These are phyloP conservation scores for Remorina albescens DNA, from an alignment of 2,797 vertebrate genomes.

Conservation along the genomic window DNA sequence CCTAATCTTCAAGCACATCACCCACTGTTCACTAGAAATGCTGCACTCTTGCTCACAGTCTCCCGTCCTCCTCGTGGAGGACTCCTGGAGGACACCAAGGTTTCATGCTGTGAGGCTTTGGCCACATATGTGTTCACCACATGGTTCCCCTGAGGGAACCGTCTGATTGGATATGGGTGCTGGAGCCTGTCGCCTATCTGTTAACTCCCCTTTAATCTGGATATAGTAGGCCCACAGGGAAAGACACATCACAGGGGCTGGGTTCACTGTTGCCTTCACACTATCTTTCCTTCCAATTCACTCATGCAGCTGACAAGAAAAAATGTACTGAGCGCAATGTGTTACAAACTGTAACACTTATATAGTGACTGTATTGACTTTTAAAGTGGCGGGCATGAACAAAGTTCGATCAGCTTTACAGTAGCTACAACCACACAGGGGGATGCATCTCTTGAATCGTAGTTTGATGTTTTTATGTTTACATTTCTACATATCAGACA, in stretches of 20 bases:
- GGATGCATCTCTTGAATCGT: not conserved
- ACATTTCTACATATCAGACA: constrained; percentile 9
- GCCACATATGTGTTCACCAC: constrained; percentile 82
- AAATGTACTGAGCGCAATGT: constrained; percentile 54
- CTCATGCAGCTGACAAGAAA: constrained; percentile 70
- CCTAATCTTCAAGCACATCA: constrained; percentile 63
- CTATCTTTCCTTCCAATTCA: constrained; percentile 68
- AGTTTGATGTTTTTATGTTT: not conserved
- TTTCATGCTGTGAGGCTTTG: constrained; percentile 74
- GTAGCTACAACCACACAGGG: not conserved
- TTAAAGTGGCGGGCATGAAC: constrained; percentile 21
- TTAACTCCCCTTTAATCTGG: constrained; percentile 80
- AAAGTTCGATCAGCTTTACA: constrained; percentile 10
- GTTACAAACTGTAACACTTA: constrained; percentile 50
- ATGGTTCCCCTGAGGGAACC: constrained; percentile 76
- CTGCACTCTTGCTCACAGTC: constrained; percentile 51
- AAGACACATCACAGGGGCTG: constrained; percentile 74
- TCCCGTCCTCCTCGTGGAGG: constrained; percentile 71
- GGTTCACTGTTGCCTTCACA: constrained; percentile 68
- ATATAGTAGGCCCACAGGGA: constrained; percentile 82
- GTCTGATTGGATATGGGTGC: constrained; percentile 82
- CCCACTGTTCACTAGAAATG: constrained; percentile 48
- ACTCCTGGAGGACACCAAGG: constrained; percentile 78
- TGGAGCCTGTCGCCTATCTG: constrained; percentile 79
- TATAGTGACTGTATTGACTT: constrained; percentile 31